A percentile compares a stretch with the other conserved stretches of the same genome.
Evolutionary conservation across 1,140 invertebrate genomes (phyloP).

Genomic region (Neoseiulus cucumeris): DNA sequence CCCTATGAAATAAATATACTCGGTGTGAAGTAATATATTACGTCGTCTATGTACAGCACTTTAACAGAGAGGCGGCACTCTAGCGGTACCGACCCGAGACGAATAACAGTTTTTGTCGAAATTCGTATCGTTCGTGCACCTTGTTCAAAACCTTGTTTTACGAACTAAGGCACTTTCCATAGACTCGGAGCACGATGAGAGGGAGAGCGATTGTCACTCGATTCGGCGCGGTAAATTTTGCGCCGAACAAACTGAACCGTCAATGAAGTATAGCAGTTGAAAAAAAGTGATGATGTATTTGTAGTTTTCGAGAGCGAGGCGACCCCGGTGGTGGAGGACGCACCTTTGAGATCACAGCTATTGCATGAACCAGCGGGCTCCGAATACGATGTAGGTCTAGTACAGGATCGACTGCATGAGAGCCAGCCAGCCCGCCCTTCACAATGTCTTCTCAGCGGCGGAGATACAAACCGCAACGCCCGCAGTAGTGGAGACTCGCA

Average conservation of each 20-base stretch:
- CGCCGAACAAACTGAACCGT: not conserved
- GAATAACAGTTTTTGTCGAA: not conserved
- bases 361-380: constrained; percentile 3
- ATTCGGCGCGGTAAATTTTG: not conserved
- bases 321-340: not conserved
- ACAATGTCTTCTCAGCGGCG: not conserved
- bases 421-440: not conserved
- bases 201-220: not conserved
- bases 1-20: constrained; percentile 5
- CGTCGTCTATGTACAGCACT: not conserved
- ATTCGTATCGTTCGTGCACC: not conserved
- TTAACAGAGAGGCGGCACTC: not conserved
- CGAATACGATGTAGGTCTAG: not conserved
- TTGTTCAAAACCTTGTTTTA: not conserved
- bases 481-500: not conserved
- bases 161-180: not conserved
- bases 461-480: not conserved
- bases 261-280: not conserved
- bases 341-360: constrained; percentile 10
- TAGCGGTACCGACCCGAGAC: no score
- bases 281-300: not conserved
- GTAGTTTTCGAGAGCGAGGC: not conserved
- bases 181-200: not conserved
- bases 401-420: not conserved
- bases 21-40: not conserved